Evolutionary conservation across 2,113 vertebrate species (phyloP), one percentile per base, ranked within the genome.

Genomic region (Xyrauchen texanus): DNA sequence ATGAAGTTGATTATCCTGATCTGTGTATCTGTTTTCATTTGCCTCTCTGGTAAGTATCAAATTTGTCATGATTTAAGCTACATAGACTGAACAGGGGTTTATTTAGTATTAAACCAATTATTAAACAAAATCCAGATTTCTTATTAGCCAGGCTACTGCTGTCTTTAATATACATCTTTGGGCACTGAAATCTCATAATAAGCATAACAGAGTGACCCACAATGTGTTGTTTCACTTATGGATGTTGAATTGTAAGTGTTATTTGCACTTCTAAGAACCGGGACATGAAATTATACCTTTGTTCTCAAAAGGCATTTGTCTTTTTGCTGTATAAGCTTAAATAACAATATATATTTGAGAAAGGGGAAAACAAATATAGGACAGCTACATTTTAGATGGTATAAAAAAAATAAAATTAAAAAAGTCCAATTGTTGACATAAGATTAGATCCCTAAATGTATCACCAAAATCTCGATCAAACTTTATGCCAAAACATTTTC

Each of bases 1-100:
- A 91, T 91, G 90, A 91, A 90, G 83, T 63, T 78, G 6, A 0
- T 65, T 2, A n/a, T 77, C 55, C 44, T 88, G 64, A 6, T 90
- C 61, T 78, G 78, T 7, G 72, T 58, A 68, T 67, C 75, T 4
- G 68, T 88, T 78, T 78, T 92, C 42, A 71, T 91, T 4, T 77
- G 55, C 44, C 5, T 86, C 34, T 83, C 68, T 66, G 87, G 91
- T 92, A 67, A 88, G 91, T 84, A 71, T 62, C 6, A 21, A 1
- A 21, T 3, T 55, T 44, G 7, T 7, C 21, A 57, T 45, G 13
- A 58, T 44, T 57, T 57, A 10, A 4, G 11, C 2, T 15, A 4
- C 4, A 58, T 46, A 49, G 51, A 62, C 45, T 15, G 2, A 60
- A 47, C 7, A 9, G 16, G 8, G 44, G 11, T 47, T 58, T 62